phyloP scores from a whole-genome alignment of 1,140 invertebrate species.

The Heliconius eleuchia region DNA sequence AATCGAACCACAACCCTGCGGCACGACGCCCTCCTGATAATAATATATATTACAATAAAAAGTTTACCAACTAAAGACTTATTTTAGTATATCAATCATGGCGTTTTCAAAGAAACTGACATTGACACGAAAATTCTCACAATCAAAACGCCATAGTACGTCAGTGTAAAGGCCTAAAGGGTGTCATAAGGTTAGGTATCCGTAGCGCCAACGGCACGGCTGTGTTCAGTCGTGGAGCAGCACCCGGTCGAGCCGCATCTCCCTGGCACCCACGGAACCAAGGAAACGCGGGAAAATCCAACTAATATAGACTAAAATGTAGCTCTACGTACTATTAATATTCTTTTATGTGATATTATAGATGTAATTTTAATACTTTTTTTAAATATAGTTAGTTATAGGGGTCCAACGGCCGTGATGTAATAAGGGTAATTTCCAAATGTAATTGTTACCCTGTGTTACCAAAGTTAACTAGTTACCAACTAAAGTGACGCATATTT shows the following conservation, averaged over 20 bases:
- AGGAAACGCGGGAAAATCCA: conserved; percentile 51
- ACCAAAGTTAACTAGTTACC: conserved; percentile 31
- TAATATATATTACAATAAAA: conserved; percentile 11
- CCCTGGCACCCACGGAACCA: conserved; percentile 16
- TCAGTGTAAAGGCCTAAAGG: conserved; percentile 36
- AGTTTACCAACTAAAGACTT: conserved; percentile 22
- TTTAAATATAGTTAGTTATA: background rate
- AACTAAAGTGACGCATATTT: conserved; percentile 26
- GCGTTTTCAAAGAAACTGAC: conserved; percentile 46
- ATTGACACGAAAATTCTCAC: conserved; percentile 48
- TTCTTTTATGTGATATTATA: background rate
- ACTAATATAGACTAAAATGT: conserved; percentile 22
- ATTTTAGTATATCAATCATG: conserved; percentile 39
- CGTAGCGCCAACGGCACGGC: conserved; percentile 39
- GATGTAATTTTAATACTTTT: background rate
- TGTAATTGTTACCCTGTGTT: conserved; percentile 53
- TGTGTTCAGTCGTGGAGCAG: conserved; percentile 52
- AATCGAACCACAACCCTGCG: no score
- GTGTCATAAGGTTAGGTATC: conserved; percentile 43
- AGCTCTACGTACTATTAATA: background rate
- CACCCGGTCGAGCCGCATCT: conserved; percentile 48
- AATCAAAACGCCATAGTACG: conserved; percentile 43
- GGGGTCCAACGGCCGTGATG: conserved; percentile 39
- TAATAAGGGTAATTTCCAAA: conserved; percentile 63
- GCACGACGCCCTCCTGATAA: background rate